Evolutionary conservation across 2,113 vertebrate species (phyloP), one percentile per base, ranked within the genome.

Genomic region (Atlantisia rogersi): DNA sequence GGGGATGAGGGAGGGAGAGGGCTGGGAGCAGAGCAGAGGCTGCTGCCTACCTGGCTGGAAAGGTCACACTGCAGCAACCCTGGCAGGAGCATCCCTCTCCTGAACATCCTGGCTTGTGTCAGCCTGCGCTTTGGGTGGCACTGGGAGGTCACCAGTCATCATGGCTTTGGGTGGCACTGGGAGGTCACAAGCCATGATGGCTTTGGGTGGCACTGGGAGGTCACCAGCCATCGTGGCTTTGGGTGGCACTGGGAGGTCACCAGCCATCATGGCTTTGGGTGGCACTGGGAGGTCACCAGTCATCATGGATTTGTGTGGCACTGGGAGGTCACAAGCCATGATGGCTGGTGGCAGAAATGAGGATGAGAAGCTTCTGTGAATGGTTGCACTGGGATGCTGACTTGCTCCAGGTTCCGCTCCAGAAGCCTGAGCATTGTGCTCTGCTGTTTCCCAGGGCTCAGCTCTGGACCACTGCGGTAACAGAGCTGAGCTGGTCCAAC

Each of bases 271-370:
- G 0, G 31, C 52, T 59, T 62, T 2, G 7, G 60, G 67, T 80
- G 76, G 53, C 4, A 0, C 89, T 17, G 87, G 84, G 77, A 77
- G 55, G 53, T 26, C 90, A 5, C 2, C 50, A 15, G 50, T 50
- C 48, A 31, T 2, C 52, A 2, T 14, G 0, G 42, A 15, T 42
- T 42, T 42, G 42, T 15, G 15, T 42, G 42, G 44, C 4, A 0
- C 89, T 17, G 87, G 87, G 77, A 77, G 55, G 58, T 29, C 90
- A 5, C 2, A 44, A 15, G 50, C 60, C 55, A 31, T 2, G 40
- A 3, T 14, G 0, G 5, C 80, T 16, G 58, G 81, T 22, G 40
- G 56, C 82, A 44, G 65, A n/a, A 8, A 58, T 0, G 53, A 19
- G 65, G 86, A 5, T 18, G 46, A 79, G 94, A 37, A 63, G 86